A percentile compares a stretch with the other conserved stretches of the same genome.
These are phyloP conservation scores for Gambusia yucatana DNA, from an alignment of 2,797 vertebrate species.

Conservation along the genomic window DNA sequence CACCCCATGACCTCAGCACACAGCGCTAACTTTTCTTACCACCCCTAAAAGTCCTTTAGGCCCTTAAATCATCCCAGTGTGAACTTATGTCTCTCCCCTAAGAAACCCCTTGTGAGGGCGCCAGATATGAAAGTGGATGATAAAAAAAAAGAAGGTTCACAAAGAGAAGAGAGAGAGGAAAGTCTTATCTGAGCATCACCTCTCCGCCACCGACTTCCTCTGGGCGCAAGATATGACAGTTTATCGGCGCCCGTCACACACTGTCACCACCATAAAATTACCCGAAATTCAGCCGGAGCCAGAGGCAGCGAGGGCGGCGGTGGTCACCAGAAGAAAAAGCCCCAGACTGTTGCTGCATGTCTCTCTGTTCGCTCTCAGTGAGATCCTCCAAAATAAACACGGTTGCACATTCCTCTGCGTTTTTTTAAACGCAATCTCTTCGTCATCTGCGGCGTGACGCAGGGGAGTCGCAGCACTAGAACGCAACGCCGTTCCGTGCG, in stretches of 20 bases:
- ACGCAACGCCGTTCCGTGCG: not conserved
- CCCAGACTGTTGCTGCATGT: not conserved
- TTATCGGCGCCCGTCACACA: slow-evolving; percentile 69
- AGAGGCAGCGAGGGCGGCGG: not conserved
- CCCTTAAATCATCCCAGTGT: slow-evolving; percentile 1
- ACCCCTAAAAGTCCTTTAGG: not conserved
- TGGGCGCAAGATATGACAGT: slow-evolving; percentile 65
- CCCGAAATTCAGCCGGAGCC: slow-evolving; percentile 45
- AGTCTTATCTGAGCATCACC: slow-evolving; percentile 72
- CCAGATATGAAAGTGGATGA: slow-evolving; percentile 30
- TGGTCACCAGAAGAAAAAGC: not conserved
- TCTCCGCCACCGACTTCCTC: slow-evolving; percentile 54
- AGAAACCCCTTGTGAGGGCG: not conserved
- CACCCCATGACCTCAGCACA: not conserved
- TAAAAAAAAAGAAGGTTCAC: slow-evolving; percentile 19
- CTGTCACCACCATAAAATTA: slow-evolving; percentile 73
- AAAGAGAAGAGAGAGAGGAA: slow-evolving; percentile 35
- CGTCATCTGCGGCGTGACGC: not conserved
- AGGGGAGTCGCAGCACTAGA: not conserved
- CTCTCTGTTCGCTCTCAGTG: not conserved
- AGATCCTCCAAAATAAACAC: not conserved
- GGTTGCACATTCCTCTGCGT: not conserved
- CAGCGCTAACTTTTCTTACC: not conserved
- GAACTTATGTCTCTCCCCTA: not conserved
- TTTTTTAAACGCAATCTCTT: not conserved